These are phyloP conservation scores for Pararge aegeria DNA, from an alignment of 1,140 invertebrate species.

Conservation along the genomic window DNA sequence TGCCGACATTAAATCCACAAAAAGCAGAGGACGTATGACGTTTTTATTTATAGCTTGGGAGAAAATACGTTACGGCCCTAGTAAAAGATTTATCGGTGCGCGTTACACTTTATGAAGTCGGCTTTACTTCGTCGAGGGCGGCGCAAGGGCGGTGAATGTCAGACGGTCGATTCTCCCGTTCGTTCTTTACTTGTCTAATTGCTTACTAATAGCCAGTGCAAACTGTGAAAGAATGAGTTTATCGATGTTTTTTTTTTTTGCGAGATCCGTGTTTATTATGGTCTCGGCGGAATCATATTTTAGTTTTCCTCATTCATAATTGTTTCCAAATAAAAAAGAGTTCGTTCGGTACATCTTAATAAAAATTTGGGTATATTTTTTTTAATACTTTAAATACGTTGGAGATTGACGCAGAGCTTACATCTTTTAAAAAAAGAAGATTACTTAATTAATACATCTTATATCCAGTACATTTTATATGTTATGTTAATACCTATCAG, in stretches of 20 bases:
- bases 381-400: too few species aligned
- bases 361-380: neutral
- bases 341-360: neutral
- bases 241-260: slow-evolving; percentile 12
- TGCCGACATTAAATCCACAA: neutral
- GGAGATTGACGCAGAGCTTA: too few species aligned
- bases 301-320: neutral
- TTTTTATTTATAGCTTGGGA: slow-evolving; percentile 12
- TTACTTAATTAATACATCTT: too few species aligned
- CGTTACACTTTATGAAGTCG: slow-evolving; percentile 26
- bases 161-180: slow-evolving; percentile 61
- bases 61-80: slow-evolving; percentile 19
- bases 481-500: too few species aligned
- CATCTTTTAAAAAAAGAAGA: too few species aligned
- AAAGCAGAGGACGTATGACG: slow-evolving; percentile 3
- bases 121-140: slow-evolving; percentile 36
- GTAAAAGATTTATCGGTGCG: slow-evolving; percentile 26
- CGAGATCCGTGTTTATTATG: slow-evolving; percentile 21
- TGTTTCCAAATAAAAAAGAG: neutral
- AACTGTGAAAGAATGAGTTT: slow-evolving; percentile 19
- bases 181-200: slow-evolving; percentile 53
- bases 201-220: slow-evolving; percentile 51
- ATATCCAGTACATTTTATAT: too few species aligned
- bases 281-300: neutral
- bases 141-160: slow-evolving; percentile 62